Base-by-base conservation (phyloP, 1,140 invertebrate species). In the Sipha flava region DNA sequence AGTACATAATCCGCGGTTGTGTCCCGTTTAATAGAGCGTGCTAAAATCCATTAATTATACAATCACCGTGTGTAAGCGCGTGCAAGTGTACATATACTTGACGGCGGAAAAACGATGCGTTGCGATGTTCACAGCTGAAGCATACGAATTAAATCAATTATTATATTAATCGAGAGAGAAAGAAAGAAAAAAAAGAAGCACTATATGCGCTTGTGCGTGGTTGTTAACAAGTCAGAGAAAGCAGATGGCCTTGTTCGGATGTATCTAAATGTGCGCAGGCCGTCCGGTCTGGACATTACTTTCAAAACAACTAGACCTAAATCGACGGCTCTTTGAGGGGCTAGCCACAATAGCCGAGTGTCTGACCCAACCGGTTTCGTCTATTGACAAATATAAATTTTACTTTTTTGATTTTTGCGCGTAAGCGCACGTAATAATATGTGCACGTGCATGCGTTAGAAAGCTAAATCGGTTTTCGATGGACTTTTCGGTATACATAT, bases 201-300 rank as follows among this genome's bases (percentile, higher is more conserved):
- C 34, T 40, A 0, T 43, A 54, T 21, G 9, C 1, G 40, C 40
- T 43, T 12, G 37, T 16, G 37, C 21, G 1, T 31, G 12, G 62
- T 40, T 26, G 64, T 66, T 66, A 66, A 23, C 64, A 21, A 43
- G 21, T 21, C 21, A 43, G 64, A 66, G 64, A 66, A 66, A 66
- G 64, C 64, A 66, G 62, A 66, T 40, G 64, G 64, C 64, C 64
- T 66, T 66, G 64, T 66, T 66, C 64, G 64, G 64, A 66, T 34
- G 64, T 21, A 18, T 43, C n/a, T 43, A 14, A 37, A 62, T 23
- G n/a, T n/a, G n/a, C n/a, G n/a, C n/a, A n/a, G 54, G 64, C 40
- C 9, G 34, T 34, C 37, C 37, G 26, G 64, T 43, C 37, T 26
- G 64, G 64, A 43, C 64, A 43, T 66, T 66, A 66, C 64, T 66